Evolutionary conservation across 2,888 invertebrate species (phyloP), one percentile per base, ranked within the genome.

Genomic region (Corbicula japonica): DNA sequence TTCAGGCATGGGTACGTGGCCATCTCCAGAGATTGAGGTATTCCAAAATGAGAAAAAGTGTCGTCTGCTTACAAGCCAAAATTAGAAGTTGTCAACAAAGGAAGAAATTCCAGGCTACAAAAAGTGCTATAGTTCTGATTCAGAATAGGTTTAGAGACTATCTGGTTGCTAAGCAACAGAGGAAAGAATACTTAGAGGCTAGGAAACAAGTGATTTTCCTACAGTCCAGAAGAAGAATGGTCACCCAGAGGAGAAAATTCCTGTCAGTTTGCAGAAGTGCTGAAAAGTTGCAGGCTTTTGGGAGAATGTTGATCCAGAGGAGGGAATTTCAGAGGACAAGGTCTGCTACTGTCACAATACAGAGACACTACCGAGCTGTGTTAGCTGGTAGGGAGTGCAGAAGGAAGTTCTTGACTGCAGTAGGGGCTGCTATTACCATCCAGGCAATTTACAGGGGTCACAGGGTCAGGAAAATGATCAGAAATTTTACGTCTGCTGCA

Each of bases 271-370:
- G 74, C 30, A 21, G 50, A 28, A 79, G 87, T 46, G 81, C 83
- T 10, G 58, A 86, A 2, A 83, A 72, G n/a, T 75, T 91, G 6
- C 91, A 91, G 76, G 84, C 80, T 5, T 8, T 34, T 28, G 41
- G 62, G 32, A 69, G 75, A 38, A 46, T 68, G 28, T 30, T 46
- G 23, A 23, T 65, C 8, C 44, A 77, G 50, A 70, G 60, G 23
- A 8, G 8, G 2, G 56, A 48, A 10, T 79, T 41, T 54, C 66
- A 61, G 38, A 63, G 35, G 46, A 32, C 65, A 2, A 79, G 56
- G 34, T 12, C 34, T 30, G 61, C 71, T 26, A 54, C 41, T 21
- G 34, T n/a, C 21, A 44, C 38, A 18, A 54, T 58, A 34, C 69
- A 70, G 60, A 62, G 56, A 23, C 58, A 38, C 18, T 74, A 70